Conservation (phyloP, 37 sponge, comb jelly and placozoan species). For the Spongilla lacustris region DNA sequence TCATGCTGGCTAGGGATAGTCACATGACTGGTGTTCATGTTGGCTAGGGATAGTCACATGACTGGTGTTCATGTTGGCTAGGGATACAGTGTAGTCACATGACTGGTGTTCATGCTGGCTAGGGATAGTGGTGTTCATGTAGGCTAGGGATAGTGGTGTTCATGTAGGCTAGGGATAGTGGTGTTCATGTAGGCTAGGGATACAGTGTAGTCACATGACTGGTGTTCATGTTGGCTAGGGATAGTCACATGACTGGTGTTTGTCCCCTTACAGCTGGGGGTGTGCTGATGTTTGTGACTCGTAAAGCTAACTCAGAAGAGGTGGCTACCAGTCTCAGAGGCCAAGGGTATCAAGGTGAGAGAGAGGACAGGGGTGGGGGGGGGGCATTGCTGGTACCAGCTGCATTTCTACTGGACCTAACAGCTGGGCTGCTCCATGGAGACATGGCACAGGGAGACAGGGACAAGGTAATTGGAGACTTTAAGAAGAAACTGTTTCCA, state of each 20-base stretch:
- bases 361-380: background rate
- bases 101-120: background rate
- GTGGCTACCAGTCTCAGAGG: slow-evolving; percentile 71
- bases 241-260: background rate
- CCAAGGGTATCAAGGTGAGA: slow-evolving; percentile 64
- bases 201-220: background rate
- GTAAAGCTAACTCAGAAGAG: slow-evolving; percentile 81
- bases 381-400: background rate
- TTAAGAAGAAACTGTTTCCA: slow-evolving; percentile 87
- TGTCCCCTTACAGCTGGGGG: slow-evolving; percentile 73
- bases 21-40: background rate
- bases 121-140: background rate
- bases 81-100: background rate
- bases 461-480: slow-evolving; percentile 80
- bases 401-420: background rate
- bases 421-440: slow-evolving; percentile 95
- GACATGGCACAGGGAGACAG: slow-evolving; percentile 94
- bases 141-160: background rate
- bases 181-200: background rate
- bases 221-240: background rate
- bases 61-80: background rate
- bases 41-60: background rate
- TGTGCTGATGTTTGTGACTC: slow-evolving; percentile 96
- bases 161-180: background rate
- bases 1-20: background rate